Conservation (phyloP, 92 coral and sea anemone genomes). For the Montipora capitata region DNA sequence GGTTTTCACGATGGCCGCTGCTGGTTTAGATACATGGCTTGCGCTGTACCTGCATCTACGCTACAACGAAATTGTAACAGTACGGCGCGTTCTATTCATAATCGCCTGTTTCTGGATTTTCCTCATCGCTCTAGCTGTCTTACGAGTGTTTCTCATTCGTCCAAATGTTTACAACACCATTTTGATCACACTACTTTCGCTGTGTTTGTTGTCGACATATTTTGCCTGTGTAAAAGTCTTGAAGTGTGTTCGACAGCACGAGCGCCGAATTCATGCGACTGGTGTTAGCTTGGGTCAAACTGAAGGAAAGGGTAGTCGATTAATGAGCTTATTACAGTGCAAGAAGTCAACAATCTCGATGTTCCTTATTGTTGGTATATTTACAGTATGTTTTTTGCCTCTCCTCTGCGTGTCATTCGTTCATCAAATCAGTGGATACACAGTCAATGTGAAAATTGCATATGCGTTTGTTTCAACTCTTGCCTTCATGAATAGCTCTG, state of each 20-base stretch:
- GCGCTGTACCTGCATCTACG: constrained; percentile 65
- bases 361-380: constrained; percentile 51
- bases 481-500: constrained; percentile 43
- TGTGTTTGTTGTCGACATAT: constrained; percentile 30
- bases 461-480: constrained; percentile 44
- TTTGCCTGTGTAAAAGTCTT: constrained; percentile 46
- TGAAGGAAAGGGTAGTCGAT: not conserved
- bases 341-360: constrained; percentile 54
- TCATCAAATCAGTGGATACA: constrained; percentile 28
- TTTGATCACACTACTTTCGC: not conserved
- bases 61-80: constrained; percentile 54
- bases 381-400: constrained; percentile 42
- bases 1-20: constrained; percentile 48
- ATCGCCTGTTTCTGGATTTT: constrained; percentile 45
- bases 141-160: constrained; percentile 18
- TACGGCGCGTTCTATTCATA: constrained; percentile 22
- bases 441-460: constrained; percentile 45
- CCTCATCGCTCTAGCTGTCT: constrained; percentile 9
- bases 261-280: constrained; percentile 3
- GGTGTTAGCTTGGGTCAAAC: not conserved
- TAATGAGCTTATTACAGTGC: constrained; percentile 29
- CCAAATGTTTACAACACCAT: constrained; percentile 31
- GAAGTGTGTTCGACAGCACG: constrained; percentile 43
- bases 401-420: constrained; percentile 40
- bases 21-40: constrained; percentile 47